Evolutionary conservation across 2,888 invertebrate species (phyloP).

Genomic region (Notocelia uddmanniana): DNA sequence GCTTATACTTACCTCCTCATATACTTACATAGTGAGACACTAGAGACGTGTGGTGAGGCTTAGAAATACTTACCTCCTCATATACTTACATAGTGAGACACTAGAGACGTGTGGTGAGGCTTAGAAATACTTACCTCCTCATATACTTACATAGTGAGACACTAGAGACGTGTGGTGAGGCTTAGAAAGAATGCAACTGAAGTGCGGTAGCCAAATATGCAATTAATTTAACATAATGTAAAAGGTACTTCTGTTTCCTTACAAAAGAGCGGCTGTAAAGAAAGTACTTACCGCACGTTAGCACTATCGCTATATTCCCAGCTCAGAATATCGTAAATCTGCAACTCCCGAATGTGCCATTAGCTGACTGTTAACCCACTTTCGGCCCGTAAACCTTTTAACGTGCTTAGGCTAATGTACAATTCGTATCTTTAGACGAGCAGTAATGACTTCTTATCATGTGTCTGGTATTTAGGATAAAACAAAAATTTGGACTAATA

Average conservation of each 20-base stretch:
- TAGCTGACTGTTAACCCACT: slow-evolving; percentile 32
- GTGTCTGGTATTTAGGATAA: slow-evolving; percentile 12
- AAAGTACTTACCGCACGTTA: slow-evolving; percentile 19
- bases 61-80: too few species aligned
- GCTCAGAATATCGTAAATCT: slow-evolving; percentile 16
- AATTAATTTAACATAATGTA: background rate
- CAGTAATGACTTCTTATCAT: slow-evolving; percentile 11
- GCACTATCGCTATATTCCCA: slow-evolving; percentile 8
- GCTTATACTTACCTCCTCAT: too few species aligned
- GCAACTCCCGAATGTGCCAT: slow-evolving; percentile 15
- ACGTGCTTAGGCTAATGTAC: slow-evolving; percentile 22
- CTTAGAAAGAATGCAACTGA: background rate
- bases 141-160: too few species aligned
- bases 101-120: too few species aligned
- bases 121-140: too few species aligned
- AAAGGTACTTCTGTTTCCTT: slow-evolving; percentile 2
- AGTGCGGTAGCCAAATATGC: background rate
- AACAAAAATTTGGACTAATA: slow-evolving; percentile 5
- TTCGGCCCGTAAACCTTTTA: slow-evolving; percentile 33
- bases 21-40: too few species aligned
- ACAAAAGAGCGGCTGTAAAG: slow-evolving; percentile 18
- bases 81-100: too few species aligned
- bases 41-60: too few species aligned
- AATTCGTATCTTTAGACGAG: slow-evolving; percentile 5
- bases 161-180: background rate